Evolutionary conservation across 23 tunicate species (phyloP).

Genomic region (Trididemnum nubilum): DNA sequence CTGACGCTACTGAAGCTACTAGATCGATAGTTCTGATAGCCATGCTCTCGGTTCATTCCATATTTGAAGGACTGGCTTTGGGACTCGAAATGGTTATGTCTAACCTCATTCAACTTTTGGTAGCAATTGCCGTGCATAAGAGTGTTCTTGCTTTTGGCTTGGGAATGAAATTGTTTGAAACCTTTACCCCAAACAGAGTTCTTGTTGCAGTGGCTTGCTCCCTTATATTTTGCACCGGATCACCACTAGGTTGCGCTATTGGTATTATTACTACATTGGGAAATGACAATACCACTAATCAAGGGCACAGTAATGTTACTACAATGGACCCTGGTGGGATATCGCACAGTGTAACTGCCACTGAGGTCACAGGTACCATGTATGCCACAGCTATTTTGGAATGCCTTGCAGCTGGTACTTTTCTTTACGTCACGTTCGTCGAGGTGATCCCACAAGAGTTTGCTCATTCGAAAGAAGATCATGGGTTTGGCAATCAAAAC

Average conservation of each 20-base stretch:
- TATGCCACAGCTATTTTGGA: constrained; percentile 56
- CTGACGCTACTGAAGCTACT: constrained; percentile 24
- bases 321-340: neutral
- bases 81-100: constrained; percentile 51
- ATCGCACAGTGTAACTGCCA: neutral
- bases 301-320: neutral
- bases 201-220: constrained; percentile 45
- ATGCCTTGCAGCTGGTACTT: constrained; percentile 84
- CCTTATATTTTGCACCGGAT: constrained; percentile 66
- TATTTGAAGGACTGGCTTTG: constrained; percentile 86
- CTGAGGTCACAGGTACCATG: constrained; percentile 24
- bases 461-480: constrained; percentile 44
- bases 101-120: constrained; percentile 46
- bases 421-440: constrained; percentile 81
- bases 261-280: constrained; percentile 44
- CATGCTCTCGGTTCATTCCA: constrained; percentile 75
- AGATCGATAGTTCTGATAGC: constrained; percentile 47
- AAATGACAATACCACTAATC: neutral
- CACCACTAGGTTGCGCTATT: constrained; percentile 76
- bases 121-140: constrained; percentile 74
- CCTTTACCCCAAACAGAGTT: constrained; percentile 30
- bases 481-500: neutral
- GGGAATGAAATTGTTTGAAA: constrained; percentile 74
- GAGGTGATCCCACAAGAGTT: constrained; percentile 87
- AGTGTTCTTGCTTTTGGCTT: constrained; percentile 71